Evolutionary conservation across 1,140 invertebrate genomes (phyloP).

Genomic region (Apocrypta bakeri): DNA sequence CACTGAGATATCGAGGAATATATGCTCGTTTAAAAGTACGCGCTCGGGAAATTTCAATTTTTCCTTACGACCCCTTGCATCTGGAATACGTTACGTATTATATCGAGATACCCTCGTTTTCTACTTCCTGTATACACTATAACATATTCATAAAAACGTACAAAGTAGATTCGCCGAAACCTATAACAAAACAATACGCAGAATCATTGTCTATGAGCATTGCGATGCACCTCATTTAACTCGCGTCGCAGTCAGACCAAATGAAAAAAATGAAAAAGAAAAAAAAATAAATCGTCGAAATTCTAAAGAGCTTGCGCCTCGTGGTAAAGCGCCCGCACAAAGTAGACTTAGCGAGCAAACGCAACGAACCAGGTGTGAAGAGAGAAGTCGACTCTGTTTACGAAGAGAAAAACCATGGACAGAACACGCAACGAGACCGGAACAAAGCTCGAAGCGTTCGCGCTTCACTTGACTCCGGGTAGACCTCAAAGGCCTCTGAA

Average conservation of each 20-base stretch:
- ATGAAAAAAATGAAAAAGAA: not conserved
- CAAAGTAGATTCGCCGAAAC: not conserved
- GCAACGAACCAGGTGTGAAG: not conserved
- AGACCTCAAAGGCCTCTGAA: not conserved
- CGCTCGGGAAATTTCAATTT: conserved; percentile 3
- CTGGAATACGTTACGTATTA: too few species aligned
- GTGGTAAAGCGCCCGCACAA: not conserved
- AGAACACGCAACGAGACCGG: not conserved
- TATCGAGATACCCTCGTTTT: too few species aligned
- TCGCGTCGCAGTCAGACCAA: too few species aligned
- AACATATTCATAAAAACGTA: too few species aligned
- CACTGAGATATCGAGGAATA: not conserved
- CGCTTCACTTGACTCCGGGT: not conserved
- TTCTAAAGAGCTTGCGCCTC: not conserved
- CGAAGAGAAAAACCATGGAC: not conserved
- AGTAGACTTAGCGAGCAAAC: not conserved
- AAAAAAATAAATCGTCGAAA: not conserved
- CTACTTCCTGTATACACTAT: too few species aligned
- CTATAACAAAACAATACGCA: not conserved
- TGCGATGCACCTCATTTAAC: too few species aligned
- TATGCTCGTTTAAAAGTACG: not conserved
- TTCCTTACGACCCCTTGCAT: not conserved
- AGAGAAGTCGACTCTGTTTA: too few species aligned
- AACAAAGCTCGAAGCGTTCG: not conserved
- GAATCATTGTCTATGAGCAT: too few species aligned